phyloP scores from a whole-genome alignment of 2,113 vertebrate genomes.

The Onychostoma macrolepis region DNA sequence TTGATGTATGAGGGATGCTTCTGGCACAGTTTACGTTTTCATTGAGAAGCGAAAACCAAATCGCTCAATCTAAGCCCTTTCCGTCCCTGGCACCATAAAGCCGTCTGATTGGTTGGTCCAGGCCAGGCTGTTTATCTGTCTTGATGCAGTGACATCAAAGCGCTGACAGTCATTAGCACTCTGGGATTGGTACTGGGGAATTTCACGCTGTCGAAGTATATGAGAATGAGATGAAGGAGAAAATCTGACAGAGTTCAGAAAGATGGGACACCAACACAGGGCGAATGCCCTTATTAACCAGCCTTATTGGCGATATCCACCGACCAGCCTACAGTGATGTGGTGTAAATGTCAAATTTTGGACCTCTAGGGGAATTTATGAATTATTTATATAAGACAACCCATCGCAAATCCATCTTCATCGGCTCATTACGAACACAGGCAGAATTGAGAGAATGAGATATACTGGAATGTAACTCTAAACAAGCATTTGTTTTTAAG shows the following conservation, averaged over 20 bases:
- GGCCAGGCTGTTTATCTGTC: conserved; percentile 55
- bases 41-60: conserved; percentile 44
- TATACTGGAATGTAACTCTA: background rate
- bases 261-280: conserved; percentile 44
- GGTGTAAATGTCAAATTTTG: conserved; percentile 43
- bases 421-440: background rate
- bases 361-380: conserved; percentile 28
- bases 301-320: conserved; percentile 4
- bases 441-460: conserved; percentile 6
- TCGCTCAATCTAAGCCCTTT: conserved; percentile 44
- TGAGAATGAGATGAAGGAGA: conserved; percentile 24
- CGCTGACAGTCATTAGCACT: conserved; percentile 54
- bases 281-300: conserved; percentile 49
- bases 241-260: conserved; percentile 44
- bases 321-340: conserved; percentile 19
- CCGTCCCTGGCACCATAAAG: conserved; percentile 23
- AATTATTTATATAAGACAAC: conserved; percentile 39
- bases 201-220: conserved; percentile 47
- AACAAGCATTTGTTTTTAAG: background rate
- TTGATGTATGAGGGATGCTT: conserved; percentile 42
- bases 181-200: conserved; percentile 47
- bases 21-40: conserved; percentile 48
- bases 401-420: background rate
- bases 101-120: conserved; percentile 42
- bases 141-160: conserved; percentile 56